A percentile compares a stretch with the other conserved stretches of the same genome.
phyloP scores from a whole-genome alignment of 1,140 invertebrate genomes.

The Agrilus planipennis region DNA sequence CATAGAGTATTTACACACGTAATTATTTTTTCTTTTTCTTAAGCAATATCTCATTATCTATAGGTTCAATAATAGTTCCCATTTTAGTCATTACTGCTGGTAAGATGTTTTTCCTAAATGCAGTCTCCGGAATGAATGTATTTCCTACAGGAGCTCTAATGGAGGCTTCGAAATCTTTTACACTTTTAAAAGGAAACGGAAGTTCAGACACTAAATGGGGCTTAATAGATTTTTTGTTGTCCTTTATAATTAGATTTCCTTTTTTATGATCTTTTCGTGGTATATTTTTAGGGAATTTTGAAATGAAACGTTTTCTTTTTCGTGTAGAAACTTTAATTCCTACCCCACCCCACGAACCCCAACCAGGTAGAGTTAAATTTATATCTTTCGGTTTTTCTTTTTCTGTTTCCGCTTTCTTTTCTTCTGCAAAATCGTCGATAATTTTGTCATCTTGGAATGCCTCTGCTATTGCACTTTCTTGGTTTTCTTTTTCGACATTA shows the following conservation, averaged over 20 bases:
- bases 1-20: too few relatives aligned
- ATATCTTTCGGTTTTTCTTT: conserved; percentile 53
- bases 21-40: conserved; percentile 26
- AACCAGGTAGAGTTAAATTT: conserved; percentile 78
- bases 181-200: conserved; percentile 79
- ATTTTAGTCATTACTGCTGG: conserved; percentile 68
- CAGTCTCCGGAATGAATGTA: conserved; percentile 80
- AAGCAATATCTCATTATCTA: conserved; percentile 54
- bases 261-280: conserved; percentile 60
- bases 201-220: conserved; percentile 69
- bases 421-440: conserved; percentile 71
- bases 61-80: conserved; percentile 81
- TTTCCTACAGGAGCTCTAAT: conserved; percentile 79
- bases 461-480: conserved; percentile 52
- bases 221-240: conserved; percentile 50
- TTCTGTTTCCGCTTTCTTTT: conserved; percentile 59
- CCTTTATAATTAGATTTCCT: conserved; percentile 70
- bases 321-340: conserved; percentile 49
- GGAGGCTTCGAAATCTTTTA: conserved; percentile 81
- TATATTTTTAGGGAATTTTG: conserved; percentile 35
- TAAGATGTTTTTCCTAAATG: conserved; percentile 53
- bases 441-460: conserved; percentile 95
- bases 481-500: conserved; percentile 46
- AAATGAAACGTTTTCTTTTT: conserved; percentile 43
- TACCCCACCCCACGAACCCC: conserved; percentile 87